Evolutionary conservation across 1,140 invertebrate species (phyloP), one percentile per base, ranked within the genome.

Genomic region (Drosophila subpulchrella): DNA sequence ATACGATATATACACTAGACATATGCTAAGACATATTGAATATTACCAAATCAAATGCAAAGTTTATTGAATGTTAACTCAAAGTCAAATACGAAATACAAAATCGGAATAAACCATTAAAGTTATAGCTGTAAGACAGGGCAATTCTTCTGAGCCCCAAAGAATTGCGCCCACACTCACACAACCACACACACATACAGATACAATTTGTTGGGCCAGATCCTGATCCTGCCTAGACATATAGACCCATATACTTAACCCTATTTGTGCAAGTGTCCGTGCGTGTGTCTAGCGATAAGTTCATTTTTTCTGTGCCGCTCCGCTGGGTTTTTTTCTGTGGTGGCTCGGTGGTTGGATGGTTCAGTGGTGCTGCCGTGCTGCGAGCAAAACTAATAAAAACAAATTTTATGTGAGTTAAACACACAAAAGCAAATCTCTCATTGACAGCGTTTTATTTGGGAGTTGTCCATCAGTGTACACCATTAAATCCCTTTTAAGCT

Each of bases 331-430:
- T 79, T 78, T 59, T 74, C n/a, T 78, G 53, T 62, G 48, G 17
- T 20, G 39, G n/a, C 15, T 15, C 39, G 24, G 51, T 38, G 51
- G 15, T 6, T 4, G n/a, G 36, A 6, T 39, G 46, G 36, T 27
- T 5, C 20, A 24, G 47, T 32, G 24, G 34, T 32, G 36, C 36
- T 62, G 38, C 34, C 46, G 41, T 58, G 78, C 39, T 76, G 76
- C 72, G 54, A 57, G 57, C 61, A 51, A 86, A 88, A 83, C 80
- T 89, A 88, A 88, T 89, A 76, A 89, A 79, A 89, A 75, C 67
- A 77, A 83, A 78, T 86, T 88, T 65, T 77, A 80, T 88, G 84
- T 84, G 84, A 84, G 84, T 84, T 89, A 55, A 89, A 74, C 76
- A 77, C 55, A 83, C 56, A 73, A 61, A 76, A 59, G 59, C 41